Percentiles rank a stretch among this genome's conserved stretches.
phyloP scores from a whole-genome alignment of 2,888 invertebrate species.

The Biston stratarius region DNA sequence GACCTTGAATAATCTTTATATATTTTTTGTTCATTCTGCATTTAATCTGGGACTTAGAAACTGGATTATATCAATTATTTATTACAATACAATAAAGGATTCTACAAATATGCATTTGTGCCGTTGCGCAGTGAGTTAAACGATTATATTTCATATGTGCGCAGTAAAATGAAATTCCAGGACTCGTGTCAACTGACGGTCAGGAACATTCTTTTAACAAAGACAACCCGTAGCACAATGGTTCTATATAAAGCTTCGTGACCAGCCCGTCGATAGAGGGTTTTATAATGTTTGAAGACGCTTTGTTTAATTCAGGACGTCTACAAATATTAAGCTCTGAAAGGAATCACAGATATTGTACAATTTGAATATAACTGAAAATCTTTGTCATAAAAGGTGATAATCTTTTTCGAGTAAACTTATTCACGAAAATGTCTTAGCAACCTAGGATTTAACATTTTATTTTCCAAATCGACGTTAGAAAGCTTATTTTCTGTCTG shows the following conservation, averaged over 20 bases:
- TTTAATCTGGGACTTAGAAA: not conserved
- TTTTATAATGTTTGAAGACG: conserved; percentile 16
- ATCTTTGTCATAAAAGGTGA: not conserved
- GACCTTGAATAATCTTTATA: too few relatives aligned
- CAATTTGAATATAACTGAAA: not conserved
- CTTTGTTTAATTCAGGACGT: conserved; percentile 15
- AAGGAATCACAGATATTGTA: not conserved
- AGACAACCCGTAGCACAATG: conserved; percentile 33
- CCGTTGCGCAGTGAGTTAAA: too few relatives aligned
- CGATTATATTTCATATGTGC: not conserved
- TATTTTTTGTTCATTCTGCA: not conserved
- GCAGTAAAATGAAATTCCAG: conserved; percentile 5
- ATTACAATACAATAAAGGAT: not conserved
- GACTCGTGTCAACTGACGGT: conserved; percentile 21
- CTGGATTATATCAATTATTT: not conserved
- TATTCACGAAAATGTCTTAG: too few relatives aligned
- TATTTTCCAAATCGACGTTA: too few relatives aligned
- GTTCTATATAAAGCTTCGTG: conserved; percentile 12
- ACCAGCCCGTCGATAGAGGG: conserved; percentile 13
- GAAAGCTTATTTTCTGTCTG: too few relatives aligned
- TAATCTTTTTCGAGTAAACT: not conserved
- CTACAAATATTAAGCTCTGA: not conserved
- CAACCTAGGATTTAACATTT: too few relatives aligned
- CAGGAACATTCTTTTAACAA: conserved; percentile 7
- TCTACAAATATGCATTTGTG: conserved; percentile 20